Evolutionary conservation across 2,888 invertebrate genomes (phyloP).

Genomic region (Agrotis clavis): DNA sequence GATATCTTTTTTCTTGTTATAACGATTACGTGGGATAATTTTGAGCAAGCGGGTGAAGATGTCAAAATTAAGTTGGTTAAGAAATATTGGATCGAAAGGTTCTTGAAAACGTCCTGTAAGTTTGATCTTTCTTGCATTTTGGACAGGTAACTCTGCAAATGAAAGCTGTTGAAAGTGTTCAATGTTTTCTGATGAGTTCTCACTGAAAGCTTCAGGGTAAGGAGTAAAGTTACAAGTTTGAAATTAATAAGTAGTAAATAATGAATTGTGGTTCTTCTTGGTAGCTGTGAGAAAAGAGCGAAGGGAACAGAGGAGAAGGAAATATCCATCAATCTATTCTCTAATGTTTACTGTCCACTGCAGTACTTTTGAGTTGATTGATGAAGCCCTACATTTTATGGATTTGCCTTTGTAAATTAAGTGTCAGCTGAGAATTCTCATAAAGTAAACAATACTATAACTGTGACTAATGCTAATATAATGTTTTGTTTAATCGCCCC

Average conservation of each 20-base stretch:
- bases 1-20: too few relatives aligned
- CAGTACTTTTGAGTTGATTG: neutral
- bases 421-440: slow-evolving; percentile 6
- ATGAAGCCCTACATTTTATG: neutral
- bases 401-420: neutral
- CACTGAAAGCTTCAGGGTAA: too few relatives aligned
- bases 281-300: neutral
- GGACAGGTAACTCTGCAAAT: too few relatives aligned
- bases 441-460: slow-evolving; percentile 17
- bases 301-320: too few relatives aligned
- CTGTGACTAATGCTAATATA: slow-evolving; percentile 18
- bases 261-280: neutral
- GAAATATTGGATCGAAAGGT: neutral
- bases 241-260: too few relatives aligned
- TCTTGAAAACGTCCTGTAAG: neutral
- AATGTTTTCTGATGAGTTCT: too few relatives aligned
- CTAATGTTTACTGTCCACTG: neutral
- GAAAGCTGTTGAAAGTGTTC: too few relatives aligned
- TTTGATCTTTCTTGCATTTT: neutral
- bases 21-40: too few relatives aligned
- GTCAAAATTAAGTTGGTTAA: too few relatives aligned
- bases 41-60: too few relatives aligned
- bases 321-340: too few relatives aligned
- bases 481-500: slow-evolving; percentile 4
- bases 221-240: too few relatives aligned